phyloP scores from a whole-genome alignment of 2,113 vertebrate species.

The Xenopus borealis region DNA sequence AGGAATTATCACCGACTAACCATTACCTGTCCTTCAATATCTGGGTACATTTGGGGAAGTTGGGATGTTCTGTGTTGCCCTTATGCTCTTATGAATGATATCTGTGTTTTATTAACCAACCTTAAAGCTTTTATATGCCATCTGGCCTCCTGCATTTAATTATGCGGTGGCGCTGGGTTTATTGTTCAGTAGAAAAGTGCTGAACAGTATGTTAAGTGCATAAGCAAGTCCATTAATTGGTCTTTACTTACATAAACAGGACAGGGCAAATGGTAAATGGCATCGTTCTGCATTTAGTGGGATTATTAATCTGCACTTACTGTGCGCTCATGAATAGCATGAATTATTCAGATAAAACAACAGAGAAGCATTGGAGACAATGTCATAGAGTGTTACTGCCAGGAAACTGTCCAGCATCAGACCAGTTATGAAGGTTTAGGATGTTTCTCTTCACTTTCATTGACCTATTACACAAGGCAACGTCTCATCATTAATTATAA shows the following conservation, averaged over 20 bases:
- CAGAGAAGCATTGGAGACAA: slow-evolving; percentile 19
- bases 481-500: too few species aligned
- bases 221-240: slow-evolving; percentile 8
- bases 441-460: not conserved
- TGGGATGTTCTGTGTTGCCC: too few species aligned
- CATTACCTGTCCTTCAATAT: too few species aligned
- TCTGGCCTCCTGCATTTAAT: not conserved
- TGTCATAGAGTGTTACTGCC: slow-evolving; percentile 11
- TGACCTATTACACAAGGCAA: not conserved
- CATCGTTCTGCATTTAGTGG: not conserved
- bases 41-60: too few species aligned
- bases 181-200: slow-evolving; percentile 11
- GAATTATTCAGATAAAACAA: slow-evolving; percentile 21
- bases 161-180: not conserved
- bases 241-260: slow-evolving; percentile 16
- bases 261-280: slow-evolving; percentile 24
- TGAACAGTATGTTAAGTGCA: not conserved
- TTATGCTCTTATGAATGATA: too few species aligned
- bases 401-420: slow-evolving; percentile 12
- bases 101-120: not conserved
- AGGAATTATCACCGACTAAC: too few species aligned
- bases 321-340: slow-evolving; percentile 13
- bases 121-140: slow-evolving; percentile 7
- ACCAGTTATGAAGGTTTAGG: not conserved
- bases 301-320: slow-evolving; percentile 25